Evolutionary conservation across 2,113 vertebrate species (phyloP).

Genomic region (Globicephala melas): DNA sequence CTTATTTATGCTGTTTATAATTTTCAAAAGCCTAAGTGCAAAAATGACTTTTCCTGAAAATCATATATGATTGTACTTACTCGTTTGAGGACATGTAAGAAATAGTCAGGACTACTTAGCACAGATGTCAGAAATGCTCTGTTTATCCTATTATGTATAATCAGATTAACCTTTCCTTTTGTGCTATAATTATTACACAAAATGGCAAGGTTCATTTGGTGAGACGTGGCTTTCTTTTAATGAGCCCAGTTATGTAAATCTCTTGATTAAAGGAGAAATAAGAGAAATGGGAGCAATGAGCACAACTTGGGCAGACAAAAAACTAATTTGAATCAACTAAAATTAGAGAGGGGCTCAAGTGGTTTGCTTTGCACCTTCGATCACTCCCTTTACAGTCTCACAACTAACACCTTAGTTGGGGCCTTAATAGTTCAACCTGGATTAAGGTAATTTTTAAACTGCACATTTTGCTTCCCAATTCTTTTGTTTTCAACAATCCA

Average conservation of each 20-base stretch:
- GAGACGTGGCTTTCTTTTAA: constrained; percentile 61
- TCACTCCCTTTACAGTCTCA: background rate
- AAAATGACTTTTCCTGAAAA: constrained; percentile 42
- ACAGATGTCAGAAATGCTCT: constrained; percentile 53
- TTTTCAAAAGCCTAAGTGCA: background rate
- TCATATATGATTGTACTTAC: background rate
- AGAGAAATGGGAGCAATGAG: constrained; percentile 52
- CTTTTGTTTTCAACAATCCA: background rate
- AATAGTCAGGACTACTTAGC: background rate
- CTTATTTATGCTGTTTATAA: constrained; percentile 4
- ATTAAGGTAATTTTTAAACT: background rate
- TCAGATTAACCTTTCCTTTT: constrained; percentile 71
- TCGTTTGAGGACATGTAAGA: background rate
- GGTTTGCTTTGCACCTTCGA: background rate
- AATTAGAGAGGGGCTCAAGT: background rate
- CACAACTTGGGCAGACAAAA: constrained; percentile 14
- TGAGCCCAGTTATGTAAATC: constrained; percentile 67
- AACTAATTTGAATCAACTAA: constrained; percentile 10
- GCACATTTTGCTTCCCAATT: background rate
- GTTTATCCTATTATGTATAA: constrained; percentile 65
- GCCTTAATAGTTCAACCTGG: background rate
- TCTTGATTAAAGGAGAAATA: constrained; percentile 69
- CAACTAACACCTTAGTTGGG: background rate
- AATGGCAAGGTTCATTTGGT: constrained; percentile 63
- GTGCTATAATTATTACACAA: constrained; percentile 69